Conservation (phyloP, 2,888 invertebrate species). For the Daptonema setosum region DNA sequence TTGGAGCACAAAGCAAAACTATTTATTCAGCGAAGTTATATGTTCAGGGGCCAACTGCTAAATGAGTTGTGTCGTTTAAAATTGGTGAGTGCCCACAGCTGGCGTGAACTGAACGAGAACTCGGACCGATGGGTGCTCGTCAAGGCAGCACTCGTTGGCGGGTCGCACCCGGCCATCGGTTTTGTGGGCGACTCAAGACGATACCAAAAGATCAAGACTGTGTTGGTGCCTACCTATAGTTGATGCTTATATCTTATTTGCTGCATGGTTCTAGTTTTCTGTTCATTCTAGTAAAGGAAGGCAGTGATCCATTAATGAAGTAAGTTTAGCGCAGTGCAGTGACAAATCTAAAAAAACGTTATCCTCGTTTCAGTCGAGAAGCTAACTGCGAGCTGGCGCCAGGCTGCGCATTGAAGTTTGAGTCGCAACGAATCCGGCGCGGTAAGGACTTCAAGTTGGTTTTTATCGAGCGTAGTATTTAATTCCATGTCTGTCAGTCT, state of each 20-base stretch:
- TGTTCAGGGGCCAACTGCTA: slow-evolving; percentile 19
- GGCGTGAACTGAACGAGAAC: slow-evolving; percentile 43
- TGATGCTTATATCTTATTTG: too few relatives aligned
- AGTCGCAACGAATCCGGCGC: background rate
- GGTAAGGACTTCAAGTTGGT: too few relatives aligned
- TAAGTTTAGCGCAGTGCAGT: too few relatives aligned
- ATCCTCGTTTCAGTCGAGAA: too few relatives aligned
- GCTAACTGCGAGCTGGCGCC: background rate
- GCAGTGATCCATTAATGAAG: too few relatives aligned
- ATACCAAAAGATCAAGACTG: background rate
- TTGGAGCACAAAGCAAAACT: background rate
- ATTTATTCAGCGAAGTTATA: slow-evolving; percentile 43
- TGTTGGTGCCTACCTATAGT: too few relatives aligned
- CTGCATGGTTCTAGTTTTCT: too few relatives aligned
- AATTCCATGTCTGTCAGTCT: too few relatives aligned
- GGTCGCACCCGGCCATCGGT: slow-evolving; percentile 69
- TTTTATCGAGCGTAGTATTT: too few relatives aligned
- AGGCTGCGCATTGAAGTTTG: background rate
- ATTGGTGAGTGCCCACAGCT: slow-evolving; percentile 10
- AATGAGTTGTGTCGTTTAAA: slow-evolving; percentile 18
- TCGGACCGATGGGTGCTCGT: slow-evolving; percentile 70
- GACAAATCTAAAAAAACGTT: too few relatives aligned
- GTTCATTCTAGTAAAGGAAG: too few relatives aligned
- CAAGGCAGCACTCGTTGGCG: slow-evolving; percentile 64
- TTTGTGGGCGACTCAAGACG: slow-evolving; percentile 27